These are phyloP conservation scores for Galeopsomyia nigrocyanea DNA, from an alignment of 2,888 invertebrate genomes.

Conservation along the genomic window DNA sequence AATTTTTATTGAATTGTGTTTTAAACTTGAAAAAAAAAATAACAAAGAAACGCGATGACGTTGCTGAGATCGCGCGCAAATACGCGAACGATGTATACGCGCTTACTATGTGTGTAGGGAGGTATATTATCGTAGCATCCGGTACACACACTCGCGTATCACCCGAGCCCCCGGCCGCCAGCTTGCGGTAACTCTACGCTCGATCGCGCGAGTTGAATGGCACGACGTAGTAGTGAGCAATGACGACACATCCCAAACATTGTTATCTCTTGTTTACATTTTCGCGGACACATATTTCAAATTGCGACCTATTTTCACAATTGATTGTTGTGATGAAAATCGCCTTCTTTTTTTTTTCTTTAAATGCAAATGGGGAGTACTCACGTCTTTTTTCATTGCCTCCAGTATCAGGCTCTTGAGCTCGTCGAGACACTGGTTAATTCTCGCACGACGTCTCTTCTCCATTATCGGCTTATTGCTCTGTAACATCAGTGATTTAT, in stretches of 20 bases:
- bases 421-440: slow-evolving; percentile 90
- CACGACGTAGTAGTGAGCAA: slow-evolving; percentile 1
- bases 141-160: slow-evolving; percentile 11
- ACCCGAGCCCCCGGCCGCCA: not conserved
- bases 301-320: not conserved
- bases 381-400: slow-evolving; percentile 91
- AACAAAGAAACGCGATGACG: no score
- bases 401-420: slow-evolving; percentile 88
- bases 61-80: not conserved
- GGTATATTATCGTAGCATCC: slow-evolving; percentile 19
- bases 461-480: slow-evolving; percentile 95
- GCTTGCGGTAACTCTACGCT: slow-evolving; percentile 21
- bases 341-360: not conserved
- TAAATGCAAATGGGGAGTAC: slow-evolving; percentile 65
- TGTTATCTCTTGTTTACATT: not conserved
- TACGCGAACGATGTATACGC: slow-evolving; percentile 2
- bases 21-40: no score
- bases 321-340: not conserved
- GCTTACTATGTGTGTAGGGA: not conserved
- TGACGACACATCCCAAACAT: slow-evolving; percentile 8
- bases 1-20: slow-evolving; percentile 5
- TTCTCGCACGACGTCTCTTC: slow-evolving; percentile 88
- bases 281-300: not conserved
- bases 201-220: slow-evolving; percentile 36
- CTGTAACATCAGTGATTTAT: slow-evolving; percentile 72